Evolutionary conservation across 2,797 vertebrate genomes (phyloP).

Genomic region (Syngnathus rostellatus): DNA sequence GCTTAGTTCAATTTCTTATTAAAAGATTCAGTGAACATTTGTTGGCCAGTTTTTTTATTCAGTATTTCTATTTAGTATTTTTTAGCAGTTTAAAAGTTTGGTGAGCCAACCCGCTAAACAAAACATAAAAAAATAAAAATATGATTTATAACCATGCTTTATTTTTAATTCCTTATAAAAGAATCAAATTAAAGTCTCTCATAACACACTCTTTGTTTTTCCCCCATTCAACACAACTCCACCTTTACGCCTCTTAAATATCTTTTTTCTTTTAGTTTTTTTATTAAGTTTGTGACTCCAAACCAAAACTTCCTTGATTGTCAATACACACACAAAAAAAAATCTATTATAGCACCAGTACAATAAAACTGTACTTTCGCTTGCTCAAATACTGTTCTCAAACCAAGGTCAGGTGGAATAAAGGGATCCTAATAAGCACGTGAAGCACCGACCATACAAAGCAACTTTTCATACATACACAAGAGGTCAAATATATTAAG

Average conservation of each 20-base stretch:
- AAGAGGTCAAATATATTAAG: conserved; percentile 80
- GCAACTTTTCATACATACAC: conserved; percentile 59
- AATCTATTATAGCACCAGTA: conserved; percentile 96
- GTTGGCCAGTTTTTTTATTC: no score
- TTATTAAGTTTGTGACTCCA: conserved; percentile 76
- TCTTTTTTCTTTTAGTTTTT: conserved; percentile 68
- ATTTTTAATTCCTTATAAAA: conserved; percentile 74
- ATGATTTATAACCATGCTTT: conserved; percentile 77
- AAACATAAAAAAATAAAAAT: conserved; percentile 19
- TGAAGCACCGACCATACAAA: conserved; percentile 78
- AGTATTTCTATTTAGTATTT: no score
- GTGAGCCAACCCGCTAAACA: background rate
- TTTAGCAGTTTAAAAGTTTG: background rate
- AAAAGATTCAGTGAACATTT: no score
- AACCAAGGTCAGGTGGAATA: conserved; percentile 52
- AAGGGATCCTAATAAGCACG: conserved; percentile 71
- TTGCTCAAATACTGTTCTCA: conserved; percentile 72
- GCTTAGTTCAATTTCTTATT: no score
- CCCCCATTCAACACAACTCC: conserved; percentile 58
- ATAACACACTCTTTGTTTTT: conserved; percentile 46
- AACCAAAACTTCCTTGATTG: conserved; percentile 80
- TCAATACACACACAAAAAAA: conserved; percentile 68
- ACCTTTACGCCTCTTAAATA: conserved; percentile 63
- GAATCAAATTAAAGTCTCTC: conserved; percentile 69
- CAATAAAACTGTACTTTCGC: conserved; percentile 98